Base-by-base conservation (phyloP, 2,888 invertebrate species). In the Mythimna loreyi region DNA sequence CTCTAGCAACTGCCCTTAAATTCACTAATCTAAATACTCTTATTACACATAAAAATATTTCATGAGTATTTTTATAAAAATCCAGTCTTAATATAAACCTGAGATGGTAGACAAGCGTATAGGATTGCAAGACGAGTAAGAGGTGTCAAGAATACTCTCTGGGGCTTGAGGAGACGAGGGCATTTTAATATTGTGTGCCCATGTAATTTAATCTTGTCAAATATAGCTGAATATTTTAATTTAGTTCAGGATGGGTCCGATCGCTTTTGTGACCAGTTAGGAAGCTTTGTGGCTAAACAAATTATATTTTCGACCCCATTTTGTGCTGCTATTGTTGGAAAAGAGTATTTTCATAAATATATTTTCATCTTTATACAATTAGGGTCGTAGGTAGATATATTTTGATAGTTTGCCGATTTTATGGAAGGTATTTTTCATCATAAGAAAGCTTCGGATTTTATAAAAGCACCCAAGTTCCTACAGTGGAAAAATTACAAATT, bases 51-150 rank as follows among this genome's bases (percentile, higher is more conserved):
- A 3, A 47, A 78, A 61, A 64, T 67, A 64, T 62, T 65, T 25
- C 50, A 45, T 40, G n/a, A 56, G 40, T 43, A 36, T 72, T 63
- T 49, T 43, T 58, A 28, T 47, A 28, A 30, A 59, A 58, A 66
- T 28, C 23, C 30, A 49, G n/a, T 65, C 40, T 71, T 82, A 83
- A 68, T 83, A 78, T 69, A 83, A 75, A 70, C 65, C 50, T 62
- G 62, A 74, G 67, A 75, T 45, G 50, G 50, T 45, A 62, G 25
- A 30, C 33, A 82, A 76, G 61, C 66, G 66, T 81, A 79, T 83
- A 67, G 67, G 68, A 67, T 82, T 75, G 62, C 82, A 59, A 67
- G 61, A 65, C 53, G 50, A 76, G 56, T 61, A 16, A 63, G 69
- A 60, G 62, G 13, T 16, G 63, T 63, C 61, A 64, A 75, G 59